Base-by-base conservation (phyloP, 2,113 vertebrate genomes). In the Peromyscus maniculatus region DNA sequence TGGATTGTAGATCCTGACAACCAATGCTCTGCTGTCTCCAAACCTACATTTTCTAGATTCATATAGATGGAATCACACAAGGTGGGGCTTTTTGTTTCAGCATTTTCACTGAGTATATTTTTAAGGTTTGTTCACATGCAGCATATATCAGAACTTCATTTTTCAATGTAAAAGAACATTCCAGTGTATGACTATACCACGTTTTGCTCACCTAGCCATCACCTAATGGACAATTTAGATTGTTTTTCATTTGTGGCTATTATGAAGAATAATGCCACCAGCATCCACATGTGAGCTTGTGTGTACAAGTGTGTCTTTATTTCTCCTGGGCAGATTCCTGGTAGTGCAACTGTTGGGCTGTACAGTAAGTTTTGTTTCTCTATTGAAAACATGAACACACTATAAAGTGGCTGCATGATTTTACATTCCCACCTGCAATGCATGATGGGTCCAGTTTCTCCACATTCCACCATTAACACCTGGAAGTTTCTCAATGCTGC, bases 41-140 rank as follows among this genome's bases (percentile, higher is more conserved):
- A 72, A 72, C n/a, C 59, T 92, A 67, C 55, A 49, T 94, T 77
- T 89, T 74, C n/a, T 59, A 87, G 67, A 87, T 62, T 91, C 78
- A 31, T 31, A 57, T 67, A 89, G 39, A 64, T 15, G 78, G 49
- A 62, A 57, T 78, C n/a, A 39, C n/a, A 71, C 1, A 91, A 49
- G 3, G 77, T 1, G 36, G 3, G 72, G 46, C 16, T 8, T 33
- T 84, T 52, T 26, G 52, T 15, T 43, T 11, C 59, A 66, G 59
- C 21, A 64, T 31, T 77, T 91, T 77, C 31, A 82, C 66, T 75
- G 17, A 21, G 39, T 13, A 1, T 80, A 26, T 91, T 92, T 92
- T 6, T 72, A 69, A 92, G 79, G 59, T 89, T 90, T 36, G 71
- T 71, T 49, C 75, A 36, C 36, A n/a, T 24, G 52, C 6, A 57